Base-by-base conservation (phyloP, 2,113 vertebrate genomes). In the Microcebus ravelobensis region DNA sequence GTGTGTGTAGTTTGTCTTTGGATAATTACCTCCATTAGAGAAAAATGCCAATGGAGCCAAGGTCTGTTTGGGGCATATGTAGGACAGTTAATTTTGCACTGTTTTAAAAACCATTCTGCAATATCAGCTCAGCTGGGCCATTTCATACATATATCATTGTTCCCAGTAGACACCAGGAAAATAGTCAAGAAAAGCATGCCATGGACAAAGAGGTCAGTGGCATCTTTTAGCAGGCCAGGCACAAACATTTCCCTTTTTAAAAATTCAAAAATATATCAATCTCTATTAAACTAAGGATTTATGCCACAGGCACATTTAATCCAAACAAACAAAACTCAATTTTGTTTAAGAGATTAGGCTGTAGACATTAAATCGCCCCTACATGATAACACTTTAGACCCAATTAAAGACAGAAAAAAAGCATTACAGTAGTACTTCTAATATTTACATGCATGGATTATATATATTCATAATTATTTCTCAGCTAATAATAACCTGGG, bases 401-500 rank as follows among this genome's bases (percentile, higher is more conserved):
- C 89, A 82, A 90, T 89, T 80, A 74, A 91, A 50, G 34, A 74
- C 21, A 74, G 39, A 18, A 67, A 65, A 92, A 71, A 67, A 31
- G 2, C 84, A 34, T 76, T 76, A 48, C 27, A 45, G 27, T 48
- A 92, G 71, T 83, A 48, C 39, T 76, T 90, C 31, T 31, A 50
- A 74, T 48, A 94, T 87, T 95, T 96, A 93, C 65, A 96, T 91
- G 86, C 23, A 87, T 95, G 87, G 94, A 87, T 96, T 55, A 86
- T 88, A 65, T 73, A 79, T 93, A 79, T 74, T 91, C 45, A 31
- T 95, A 87, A 95, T 91, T 90, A 92, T 89, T 93, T 74, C 39
- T 95, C 70, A 80, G 93, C 83, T 97, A 95, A 93, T 95, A 93
- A 96, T 95, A 97, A 93, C 48, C 77, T 31, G 36, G 86, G n/a